Base-by-base conservation (phyloP, 1,140 invertebrate species). In the Pantala flavescens region DNA sequence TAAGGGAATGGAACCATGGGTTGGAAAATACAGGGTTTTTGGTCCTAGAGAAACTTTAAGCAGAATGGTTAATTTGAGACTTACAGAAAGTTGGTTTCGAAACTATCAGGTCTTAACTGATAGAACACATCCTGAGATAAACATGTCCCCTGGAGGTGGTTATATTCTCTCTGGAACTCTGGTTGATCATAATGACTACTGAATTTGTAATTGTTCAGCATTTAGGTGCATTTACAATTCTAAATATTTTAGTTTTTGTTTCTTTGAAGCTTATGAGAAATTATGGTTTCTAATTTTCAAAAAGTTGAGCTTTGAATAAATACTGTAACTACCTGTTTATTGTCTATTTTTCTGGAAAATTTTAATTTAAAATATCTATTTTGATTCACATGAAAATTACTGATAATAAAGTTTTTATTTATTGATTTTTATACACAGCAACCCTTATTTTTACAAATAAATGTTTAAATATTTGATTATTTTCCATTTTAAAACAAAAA, bases 71-170 rank as follows among this genome's bases (percentile, higher is more conserved):
- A 90, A 89, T 79, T 80, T 97, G 28, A 89, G 88, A 81, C 80
- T 98, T 0, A 90, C 90, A 55, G 93, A 93, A 71, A 95, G 92
- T 78, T 98, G 95, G 88, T 84, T 95, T 79, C 86, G 96, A 77
- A 89, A 90, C 73, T 96, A 96, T 86, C 96, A 98, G 86, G 90
- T 98, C 63, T 83, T 95, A 73, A 88, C 91, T 0, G 88, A 92
- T 76, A 86, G 93, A 79, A 95, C 93, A 21, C 93, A 95, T 87
- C 93, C 94, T 9, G 87, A 91, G 79, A 90, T 94, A 23, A 87
- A 87, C 76, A 94, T 92, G 86, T 91, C 85, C 79, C 88, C 90
- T 71, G 87, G 84, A 55, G 89, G 92, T 75, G 93, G 93, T 12
- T 95, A 88, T 82, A 79, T 95, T 71, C 82, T 95, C 71, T 87